A percentile compares a stretch with the other conserved stretches of the same genome.
phyloP scores from a whole-genome alignment of 2,888 invertebrate species.

The Aphodius sticticus region DNA sequence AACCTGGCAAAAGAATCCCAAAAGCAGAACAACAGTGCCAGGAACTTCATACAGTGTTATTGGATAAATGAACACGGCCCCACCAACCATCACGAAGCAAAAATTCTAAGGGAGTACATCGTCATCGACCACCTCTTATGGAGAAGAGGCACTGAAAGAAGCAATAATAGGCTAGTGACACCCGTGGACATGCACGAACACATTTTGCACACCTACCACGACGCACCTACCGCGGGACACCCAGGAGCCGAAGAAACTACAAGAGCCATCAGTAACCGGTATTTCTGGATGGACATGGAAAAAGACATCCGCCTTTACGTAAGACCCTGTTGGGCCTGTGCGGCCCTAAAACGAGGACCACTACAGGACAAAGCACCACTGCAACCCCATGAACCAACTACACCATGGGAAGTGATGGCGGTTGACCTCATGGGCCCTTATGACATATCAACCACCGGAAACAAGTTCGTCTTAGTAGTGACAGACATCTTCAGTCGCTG shows the following conservation, averaged over 20 bases:
- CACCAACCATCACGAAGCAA: too few species aligned
- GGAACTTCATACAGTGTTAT: too few species aligned
- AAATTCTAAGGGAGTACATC: neutral
- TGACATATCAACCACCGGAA: conserved; percentile 28
- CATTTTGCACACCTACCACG: conserved; percentile 21
- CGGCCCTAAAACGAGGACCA: conserved; percentile 29
- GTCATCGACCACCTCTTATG: neutral
- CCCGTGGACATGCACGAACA: neutral
- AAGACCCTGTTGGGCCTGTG: conserved; percentile 33
- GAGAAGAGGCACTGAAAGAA: neutral
- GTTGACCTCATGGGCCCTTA: conserved; percentile 38
- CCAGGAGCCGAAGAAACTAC: conserved; percentile 35
- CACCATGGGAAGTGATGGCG: conserved; percentile 33
- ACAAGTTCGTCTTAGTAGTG: conserved; percentile 39
- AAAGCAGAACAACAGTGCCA: neutral
- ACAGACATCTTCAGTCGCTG: conserved; percentile 45
- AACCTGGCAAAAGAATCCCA: too few species aligned
- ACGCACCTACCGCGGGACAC: conserved; percentile 30
- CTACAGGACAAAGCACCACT: conserved; percentile 27
- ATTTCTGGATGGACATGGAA: conserved; percentile 22
- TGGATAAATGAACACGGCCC: neutral
- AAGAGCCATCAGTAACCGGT: conserved; percentile 17
- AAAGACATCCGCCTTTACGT: conserved; percentile 40
- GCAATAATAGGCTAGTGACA: neutral
- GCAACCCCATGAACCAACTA: conserved; percentile 28